Evolutionary conservation across 2,888 invertebrate genomes (phyloP).

Genomic region (Anaspis maculata): DNA sequence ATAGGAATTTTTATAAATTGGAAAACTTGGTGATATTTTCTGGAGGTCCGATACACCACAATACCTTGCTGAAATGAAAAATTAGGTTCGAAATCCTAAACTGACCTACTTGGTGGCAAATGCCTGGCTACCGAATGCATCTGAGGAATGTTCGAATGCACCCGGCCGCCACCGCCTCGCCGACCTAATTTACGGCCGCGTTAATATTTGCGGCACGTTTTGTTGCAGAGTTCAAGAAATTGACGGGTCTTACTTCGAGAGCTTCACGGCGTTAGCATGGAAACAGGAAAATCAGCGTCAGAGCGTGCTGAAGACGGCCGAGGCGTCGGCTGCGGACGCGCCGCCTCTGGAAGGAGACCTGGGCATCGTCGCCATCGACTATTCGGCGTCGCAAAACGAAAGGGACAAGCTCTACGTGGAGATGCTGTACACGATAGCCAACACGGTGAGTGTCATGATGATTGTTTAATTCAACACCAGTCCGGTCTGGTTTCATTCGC

Average conservation of each 20-base stretch:
- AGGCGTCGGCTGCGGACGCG: conserved; percentile 53
- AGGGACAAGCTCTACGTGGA: conserved; percentile 76
- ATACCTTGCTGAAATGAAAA: no score
- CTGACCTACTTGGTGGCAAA: no score
- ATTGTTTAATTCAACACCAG: no score
- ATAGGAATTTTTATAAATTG: no score
- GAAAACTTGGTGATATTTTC: no score
- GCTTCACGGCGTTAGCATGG: conserved; percentile 87
- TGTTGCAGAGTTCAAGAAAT: conserved; percentile 80
- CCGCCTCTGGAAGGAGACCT: conserved; percentile 42
- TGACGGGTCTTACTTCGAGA: conserved; percentile 91
- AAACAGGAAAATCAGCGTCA: conserved; percentile 83
- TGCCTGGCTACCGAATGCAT: no score
- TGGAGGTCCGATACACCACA: no score
- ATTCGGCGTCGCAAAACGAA: conserved; percentile 39
- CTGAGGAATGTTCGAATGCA: no score
- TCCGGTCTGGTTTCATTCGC: no score
- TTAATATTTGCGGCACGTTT: conserved; percentile 13
- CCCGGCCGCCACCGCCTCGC: no score
- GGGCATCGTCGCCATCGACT: conserved; percentile 38
- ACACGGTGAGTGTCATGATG: conserved; percentile 59
- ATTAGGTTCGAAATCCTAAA: no score
- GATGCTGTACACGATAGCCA: conserved; percentile 92
- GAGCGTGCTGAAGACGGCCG: conserved; percentile 64
- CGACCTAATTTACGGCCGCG: no score